A percentile compares a stretch with the other conserved stretches of the same genome.
Conservation (phyloP, 2,888 invertebrate species). For the Leptogaster cylindrica region DNA sequence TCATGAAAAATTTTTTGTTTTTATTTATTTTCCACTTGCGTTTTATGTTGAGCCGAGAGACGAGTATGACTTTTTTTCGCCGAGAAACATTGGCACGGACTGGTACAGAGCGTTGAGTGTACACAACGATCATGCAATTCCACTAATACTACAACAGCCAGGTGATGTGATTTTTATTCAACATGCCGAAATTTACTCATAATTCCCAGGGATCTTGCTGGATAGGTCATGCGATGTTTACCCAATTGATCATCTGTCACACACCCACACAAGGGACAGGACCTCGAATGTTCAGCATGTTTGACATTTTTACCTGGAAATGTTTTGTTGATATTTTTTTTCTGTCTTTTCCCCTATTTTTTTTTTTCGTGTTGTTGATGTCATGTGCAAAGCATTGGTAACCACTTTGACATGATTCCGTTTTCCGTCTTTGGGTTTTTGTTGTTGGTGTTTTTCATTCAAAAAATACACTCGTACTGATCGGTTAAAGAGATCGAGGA, state of each 20-base stretch:
- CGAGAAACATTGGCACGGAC: slow-evolving; percentile 38
- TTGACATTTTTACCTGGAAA: slow-evolving; percentile 21
- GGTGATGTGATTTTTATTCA: not conserved
- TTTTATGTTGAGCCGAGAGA: slow-evolving; percentile 1
- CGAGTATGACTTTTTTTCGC: slow-evolving; percentile 8
- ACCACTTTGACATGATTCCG: slow-evolving; percentile 1
- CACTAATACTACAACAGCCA: slow-evolving; percentile 22
- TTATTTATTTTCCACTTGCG: slow-evolving; percentile 18
- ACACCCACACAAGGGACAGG: not conserved
- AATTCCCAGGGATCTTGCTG: not conserved
- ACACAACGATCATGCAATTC: slow-evolving; percentile 12
- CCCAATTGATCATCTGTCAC: not conserved
- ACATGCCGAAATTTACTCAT: slow-evolving; percentile 11
- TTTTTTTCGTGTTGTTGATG: not conserved
- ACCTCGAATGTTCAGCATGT: not conserved
- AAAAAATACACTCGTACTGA: no score
- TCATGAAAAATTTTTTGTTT: slow-evolving; percentile 19
- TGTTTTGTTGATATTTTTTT: not conserved
- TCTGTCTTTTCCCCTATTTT: not conserved
- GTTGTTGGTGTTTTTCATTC: slow-evolving; percentile 15
- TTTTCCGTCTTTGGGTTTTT: not conserved
- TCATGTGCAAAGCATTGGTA: not conserved
- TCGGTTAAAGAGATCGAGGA: no score
- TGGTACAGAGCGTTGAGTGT: slow-evolving; percentile 29
- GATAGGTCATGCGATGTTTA: not conserved